Conservation (phyloP, 2,113 vertebrate species). For the Siphamia tubifer region DNA sequence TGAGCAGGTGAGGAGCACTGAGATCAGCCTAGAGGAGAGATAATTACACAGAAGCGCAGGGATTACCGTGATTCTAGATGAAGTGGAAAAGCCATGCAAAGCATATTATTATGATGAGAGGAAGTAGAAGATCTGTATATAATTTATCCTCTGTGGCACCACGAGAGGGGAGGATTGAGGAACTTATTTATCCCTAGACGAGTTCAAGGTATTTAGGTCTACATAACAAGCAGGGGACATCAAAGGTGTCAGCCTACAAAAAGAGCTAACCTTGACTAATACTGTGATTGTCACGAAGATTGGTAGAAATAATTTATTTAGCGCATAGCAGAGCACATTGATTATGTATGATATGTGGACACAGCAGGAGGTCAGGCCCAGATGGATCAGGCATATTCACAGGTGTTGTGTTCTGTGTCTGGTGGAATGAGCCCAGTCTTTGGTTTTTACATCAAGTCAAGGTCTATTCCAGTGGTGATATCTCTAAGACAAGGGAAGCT, state of each 20-base stretch:
- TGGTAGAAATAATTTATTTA: too few relatives aligned
- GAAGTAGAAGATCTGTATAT: slow-evolving; percentile 59
- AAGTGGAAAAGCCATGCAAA: slow-evolving; percentile 73
- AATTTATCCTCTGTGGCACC: slow-evolving; percentile 61
- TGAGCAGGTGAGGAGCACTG: slow-evolving; percentile 70
- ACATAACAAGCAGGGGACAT: slow-evolving; percentile 57
- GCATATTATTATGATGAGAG: slow-evolving; percentile 71
- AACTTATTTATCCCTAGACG: slow-evolving; percentile 58
- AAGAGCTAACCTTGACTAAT: slow-evolving; percentile 17
- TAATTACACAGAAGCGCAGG: slow-evolving; percentile 75
- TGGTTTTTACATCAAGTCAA: too few relatives aligned
- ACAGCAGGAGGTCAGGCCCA: too few relatives aligned
- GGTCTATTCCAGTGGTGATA: too few relatives aligned
- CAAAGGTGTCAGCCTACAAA: slow-evolving; percentile 39
- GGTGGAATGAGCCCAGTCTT: too few relatives aligned
- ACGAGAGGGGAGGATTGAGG: slow-evolving; percentile 41
- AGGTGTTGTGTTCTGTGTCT: too few relatives aligned
- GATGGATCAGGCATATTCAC: too few relatives aligned
- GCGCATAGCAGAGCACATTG: too few relatives aligned
- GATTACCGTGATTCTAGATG: slow-evolving; percentile 75
- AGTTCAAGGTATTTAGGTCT: slow-evolving; percentile 53
- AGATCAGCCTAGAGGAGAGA: slow-evolving; percentile 71
- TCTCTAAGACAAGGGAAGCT: too few relatives aligned
- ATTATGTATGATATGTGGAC: too few relatives aligned
- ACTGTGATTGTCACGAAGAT: background rate